Percentiles rank a stretch among this genome's conserved stretches.
Evolutionary conservation across 2,797 vertebrate species (phyloP).

Genomic region (Chelon auratus): DNA sequence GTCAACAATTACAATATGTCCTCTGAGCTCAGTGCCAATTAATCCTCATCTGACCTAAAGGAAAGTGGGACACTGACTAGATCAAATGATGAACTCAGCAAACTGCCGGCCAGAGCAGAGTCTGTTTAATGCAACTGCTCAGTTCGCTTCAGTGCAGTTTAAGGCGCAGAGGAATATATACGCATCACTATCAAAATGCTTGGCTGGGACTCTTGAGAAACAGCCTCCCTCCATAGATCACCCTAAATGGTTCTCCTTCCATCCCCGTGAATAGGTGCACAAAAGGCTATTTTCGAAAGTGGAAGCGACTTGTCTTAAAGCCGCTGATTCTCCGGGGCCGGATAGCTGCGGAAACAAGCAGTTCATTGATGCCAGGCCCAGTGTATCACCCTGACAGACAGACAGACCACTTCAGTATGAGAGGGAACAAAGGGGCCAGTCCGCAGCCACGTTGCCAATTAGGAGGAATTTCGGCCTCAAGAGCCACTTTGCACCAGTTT

Average conservation of each 20-base stretch:
- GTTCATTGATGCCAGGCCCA: slow-evolving; percentile 78
- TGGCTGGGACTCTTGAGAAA: slow-evolving; percentile 35
- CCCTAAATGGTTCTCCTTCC: slow-evolving; percentile 23
- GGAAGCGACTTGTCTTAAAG: slow-evolving; percentile 71
- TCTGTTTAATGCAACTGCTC: slow-evolving; percentile 32
- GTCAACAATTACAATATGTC: slow-evolving; percentile 47
- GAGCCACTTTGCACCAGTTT: slow-evolving; percentile 80
- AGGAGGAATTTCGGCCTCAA: slow-evolving; percentile 78
- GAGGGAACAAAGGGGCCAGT: slow-evolving; percentile 75
- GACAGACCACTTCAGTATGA: slow-evolving; percentile 76
- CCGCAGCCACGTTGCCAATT: slow-evolving; percentile 80
- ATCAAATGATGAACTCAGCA: slow-evolving; percentile 60
- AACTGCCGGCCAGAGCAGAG: slow-evolving; percentile 30
- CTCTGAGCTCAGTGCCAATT: slow-evolving; percentile 47
- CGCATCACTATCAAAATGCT: slow-evolving; percentile 22
- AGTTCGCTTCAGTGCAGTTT: slow-evolving; percentile 31
- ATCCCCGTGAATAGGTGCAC: slow-evolving; percentile 39
- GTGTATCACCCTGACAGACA: slow-evolving; percentile 75
- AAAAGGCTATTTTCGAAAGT: slow-evolving; percentile 60
- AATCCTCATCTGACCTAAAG: slow-evolving; percentile 65
- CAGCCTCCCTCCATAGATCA: slow-evolving; percentile 15
- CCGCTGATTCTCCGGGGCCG: slow-evolving; percentile 53
- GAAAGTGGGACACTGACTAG: slow-evolving; percentile 57
- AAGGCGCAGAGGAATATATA: slow-evolving; percentile 17
- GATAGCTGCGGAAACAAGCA: slow-evolving; percentile 76